Evolutionary conservation across 2,888 invertebrate species (phyloP).

Genomic region (Tineola bisselliella): DNA sequence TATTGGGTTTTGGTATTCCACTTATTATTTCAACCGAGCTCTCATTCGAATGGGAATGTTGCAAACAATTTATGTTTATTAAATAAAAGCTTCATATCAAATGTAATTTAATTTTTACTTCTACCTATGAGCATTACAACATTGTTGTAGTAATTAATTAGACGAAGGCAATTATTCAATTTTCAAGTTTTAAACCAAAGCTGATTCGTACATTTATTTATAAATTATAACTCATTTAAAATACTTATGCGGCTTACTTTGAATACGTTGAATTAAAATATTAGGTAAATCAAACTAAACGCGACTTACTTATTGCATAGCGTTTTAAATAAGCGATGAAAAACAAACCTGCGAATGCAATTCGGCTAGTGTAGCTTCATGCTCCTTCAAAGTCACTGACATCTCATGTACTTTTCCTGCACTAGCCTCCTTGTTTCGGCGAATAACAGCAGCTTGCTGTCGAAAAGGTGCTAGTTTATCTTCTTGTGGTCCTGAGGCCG

Average conservation of each 20-base stretch:
- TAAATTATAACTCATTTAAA: no score
- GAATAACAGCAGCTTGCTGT: constrained; percentile 84
- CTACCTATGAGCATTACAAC: no score
- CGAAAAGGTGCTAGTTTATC: constrained; percentile 86
- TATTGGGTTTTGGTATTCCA: background rate
- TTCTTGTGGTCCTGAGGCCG: constrained; percentile 69
- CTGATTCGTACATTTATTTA: no score
- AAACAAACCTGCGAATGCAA: constrained; percentile 47
- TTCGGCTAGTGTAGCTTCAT: constrained; percentile 71
- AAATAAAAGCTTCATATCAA: background rate
- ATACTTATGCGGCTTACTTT: no score
- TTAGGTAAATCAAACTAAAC: no score
- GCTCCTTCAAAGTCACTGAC: constrained; percentile 67
- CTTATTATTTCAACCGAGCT: background rate
- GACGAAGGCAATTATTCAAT: no score
- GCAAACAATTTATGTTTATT: background rate
- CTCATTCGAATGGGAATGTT: background rate
- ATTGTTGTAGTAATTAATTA: no score
- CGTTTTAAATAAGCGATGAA: no score
- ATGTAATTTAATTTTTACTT: no score
- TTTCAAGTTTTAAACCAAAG: no score
- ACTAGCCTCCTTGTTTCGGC: constrained; percentile 80
- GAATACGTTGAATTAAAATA: no score
- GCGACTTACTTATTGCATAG: no score
- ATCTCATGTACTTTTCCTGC: constrained; percentile 76